Conservation (phyloP, 2,888 invertebrate species). For the Branchellion lobata region DNA sequence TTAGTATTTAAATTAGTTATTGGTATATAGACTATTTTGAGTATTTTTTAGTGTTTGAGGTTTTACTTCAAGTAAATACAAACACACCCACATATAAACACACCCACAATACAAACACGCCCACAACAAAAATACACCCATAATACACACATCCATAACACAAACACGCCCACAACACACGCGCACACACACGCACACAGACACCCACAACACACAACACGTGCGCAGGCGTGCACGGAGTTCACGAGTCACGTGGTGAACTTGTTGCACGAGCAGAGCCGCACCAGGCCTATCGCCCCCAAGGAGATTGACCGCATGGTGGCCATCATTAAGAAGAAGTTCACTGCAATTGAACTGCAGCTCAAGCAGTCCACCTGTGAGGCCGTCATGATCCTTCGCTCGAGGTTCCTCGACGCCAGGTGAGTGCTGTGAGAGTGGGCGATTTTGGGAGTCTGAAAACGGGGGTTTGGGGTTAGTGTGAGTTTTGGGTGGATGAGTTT, state of each 20-base stretch:
- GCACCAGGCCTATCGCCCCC: constrained; percentile 94
- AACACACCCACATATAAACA: no score
- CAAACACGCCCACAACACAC: no score
- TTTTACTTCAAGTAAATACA: no score
- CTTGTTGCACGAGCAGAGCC: constrained; percentile 88
- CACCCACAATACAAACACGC: no score
- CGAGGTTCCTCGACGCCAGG: constrained; percentile 74
- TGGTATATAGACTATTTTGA: no score
- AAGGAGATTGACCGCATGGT: constrained; percentile 83
- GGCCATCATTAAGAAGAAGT: constrained; percentile 62
- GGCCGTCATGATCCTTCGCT: constrained; percentile 96
- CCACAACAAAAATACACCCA: no score
- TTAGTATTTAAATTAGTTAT: no score
- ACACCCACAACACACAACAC: no score
- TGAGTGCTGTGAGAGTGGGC: constrained; percentile 57
- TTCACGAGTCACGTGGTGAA: constrained; percentile 99
- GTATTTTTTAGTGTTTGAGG: no score
- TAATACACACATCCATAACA: no score
- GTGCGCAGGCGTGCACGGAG: constrained; percentile 93
- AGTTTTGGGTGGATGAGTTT: background rate
- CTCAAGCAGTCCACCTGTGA: constrained; percentile 99
- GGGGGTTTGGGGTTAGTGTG: background rate
- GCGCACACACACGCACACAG: no score
- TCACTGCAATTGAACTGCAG: constrained; percentile 71
- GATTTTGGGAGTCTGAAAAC: no score